These are phyloP conservation scores for Vesta saturnalis DNA, from an alignment of 2,888 invertebrate genomes.

Conservation along the genomic window DNA sequence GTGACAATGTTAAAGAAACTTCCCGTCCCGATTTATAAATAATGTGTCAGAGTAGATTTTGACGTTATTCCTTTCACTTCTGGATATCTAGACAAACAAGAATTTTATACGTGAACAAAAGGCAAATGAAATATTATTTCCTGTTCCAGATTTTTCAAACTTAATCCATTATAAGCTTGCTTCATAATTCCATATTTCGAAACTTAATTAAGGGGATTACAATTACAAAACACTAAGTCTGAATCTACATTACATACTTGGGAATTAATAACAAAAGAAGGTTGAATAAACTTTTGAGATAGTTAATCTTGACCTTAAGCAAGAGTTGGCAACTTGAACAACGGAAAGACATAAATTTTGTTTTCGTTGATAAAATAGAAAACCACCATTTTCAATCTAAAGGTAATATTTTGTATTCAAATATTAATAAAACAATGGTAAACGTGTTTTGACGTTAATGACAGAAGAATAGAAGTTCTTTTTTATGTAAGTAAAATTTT, in stretches of 20 bases:
- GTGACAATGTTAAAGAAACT: too few relatives aligned
- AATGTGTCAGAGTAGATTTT: too few relatives aligned
- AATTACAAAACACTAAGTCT: too few relatives aligned
- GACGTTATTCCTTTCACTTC: too few relatives aligned
- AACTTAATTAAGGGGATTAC: background rate
- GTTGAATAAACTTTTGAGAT: background rate
- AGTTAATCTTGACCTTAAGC: slow-evolving; percentile 1
- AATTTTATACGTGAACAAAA: too few relatives aligned
- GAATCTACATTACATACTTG: background rate
- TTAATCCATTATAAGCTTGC: too few relatives aligned
- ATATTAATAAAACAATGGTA: background rate
- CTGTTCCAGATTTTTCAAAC: too few relatives aligned
- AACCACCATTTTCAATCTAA: background rate
- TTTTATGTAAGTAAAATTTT: slow-evolving; percentile 13
- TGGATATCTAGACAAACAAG: too few relatives aligned
- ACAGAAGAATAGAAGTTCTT: background rate
- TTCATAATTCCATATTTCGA: too few relatives aligned
- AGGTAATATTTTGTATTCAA: background rate
- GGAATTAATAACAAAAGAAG: background rate
- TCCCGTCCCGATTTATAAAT: too few relatives aligned
- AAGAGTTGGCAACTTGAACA: background rate
- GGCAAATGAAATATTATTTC: too few relatives aligned
- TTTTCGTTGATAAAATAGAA: background rate
- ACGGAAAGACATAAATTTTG: background rate
- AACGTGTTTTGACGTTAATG: background rate